A percentile compares a stretch with the other conserved stretches of the same genome.
phyloP scores from a whole-genome alignment of 2,113 vertebrate species.

The Cygnus buccinator region DNA sequence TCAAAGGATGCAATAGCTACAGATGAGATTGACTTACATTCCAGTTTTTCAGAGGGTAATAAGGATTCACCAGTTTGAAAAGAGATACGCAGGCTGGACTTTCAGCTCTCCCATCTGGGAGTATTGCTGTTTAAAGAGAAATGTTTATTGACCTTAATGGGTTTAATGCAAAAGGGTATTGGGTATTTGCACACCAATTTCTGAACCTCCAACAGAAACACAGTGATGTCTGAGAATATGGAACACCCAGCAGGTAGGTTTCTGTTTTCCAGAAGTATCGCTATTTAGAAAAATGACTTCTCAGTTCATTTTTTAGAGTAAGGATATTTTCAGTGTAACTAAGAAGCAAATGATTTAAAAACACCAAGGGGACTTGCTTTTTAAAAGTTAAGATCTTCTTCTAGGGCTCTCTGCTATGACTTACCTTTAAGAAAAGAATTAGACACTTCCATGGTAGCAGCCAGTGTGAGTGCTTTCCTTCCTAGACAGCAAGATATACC shows the following conservation, averaged over 20 bases:
- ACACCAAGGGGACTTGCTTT: background rate
- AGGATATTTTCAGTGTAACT: background rate
- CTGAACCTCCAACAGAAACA: background rate
- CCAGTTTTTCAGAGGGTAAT: conserved; percentile 19
- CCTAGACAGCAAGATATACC: background rate
- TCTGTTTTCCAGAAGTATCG: background rate
- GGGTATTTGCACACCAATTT: background rate
- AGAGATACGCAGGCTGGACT: background rate
- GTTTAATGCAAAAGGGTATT: background rate
- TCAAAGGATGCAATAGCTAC: conserved; percentile 31
- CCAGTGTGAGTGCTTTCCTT: background rate
- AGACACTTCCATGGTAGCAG: background rate
- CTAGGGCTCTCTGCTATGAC: background rate
- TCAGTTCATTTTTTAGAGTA: background rate
- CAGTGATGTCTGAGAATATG: background rate
- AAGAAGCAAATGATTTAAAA: background rate
- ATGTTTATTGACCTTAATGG: conserved; percentile 20
- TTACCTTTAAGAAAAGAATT: background rate
- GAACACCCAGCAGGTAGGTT: background rate
- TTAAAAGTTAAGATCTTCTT: background rate
- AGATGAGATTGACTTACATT: conserved; percentile 9
- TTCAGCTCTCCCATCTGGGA: background rate
- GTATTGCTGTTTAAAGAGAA: background rate
- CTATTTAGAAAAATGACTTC: background rate
- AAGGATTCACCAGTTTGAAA: background rate